Base-by-base conservation (phyloP, 2,888 invertebrate genomes). In the Hirtodrosophila alboralis region DNA sequence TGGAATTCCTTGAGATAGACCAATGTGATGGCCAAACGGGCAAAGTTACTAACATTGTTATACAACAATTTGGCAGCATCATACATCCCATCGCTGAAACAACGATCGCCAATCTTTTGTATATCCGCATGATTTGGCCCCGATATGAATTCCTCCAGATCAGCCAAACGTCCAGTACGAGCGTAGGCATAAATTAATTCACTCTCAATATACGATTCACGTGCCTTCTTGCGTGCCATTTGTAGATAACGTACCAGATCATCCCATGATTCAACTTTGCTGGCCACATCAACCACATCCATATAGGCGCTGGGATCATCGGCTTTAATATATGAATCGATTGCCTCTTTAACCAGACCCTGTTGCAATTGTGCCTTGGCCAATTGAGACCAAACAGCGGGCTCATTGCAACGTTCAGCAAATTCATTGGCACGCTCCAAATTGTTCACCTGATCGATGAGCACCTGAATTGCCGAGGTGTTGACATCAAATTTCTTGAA, bases 401-500 rank as follows among this genome's bases (percentile, higher is more conserved):
- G 97, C 91, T 99, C 99, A 91, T 99, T 99, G 92, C 99, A 99
- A 23, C 98, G 94, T 91, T 99, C 99, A 4, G 99, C 99, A 92
- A 99, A 99, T 91, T 99, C 99, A 90, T 99, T 98, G 0, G 99
- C 99, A 40, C 99, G 94, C 90, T 99, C 99, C 86, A 99, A 92
- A 90, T 99, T 98, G 84, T 96, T 95, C 34, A 99, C 97, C 92
- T 99, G 97, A 87, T 99, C 99, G 83, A 99, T 99, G 75, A 99
- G 92, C 52, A 99, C 97, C 92, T 98, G 98, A 86, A 99, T 98
- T 63, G 99, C 99, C 0, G 98, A 98, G 0, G 99, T 98, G 91
- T 99, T 99, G 66, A 99, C 99, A 89, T 99, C 99, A 90, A 99
- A 99, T 91, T 99, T 99, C 92, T 98, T 98, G 92, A 98, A 99